Base-by-base conservation (phyloP, 2,797 vertebrate genomes). In the Scomberomorus guttatus region DNA sequence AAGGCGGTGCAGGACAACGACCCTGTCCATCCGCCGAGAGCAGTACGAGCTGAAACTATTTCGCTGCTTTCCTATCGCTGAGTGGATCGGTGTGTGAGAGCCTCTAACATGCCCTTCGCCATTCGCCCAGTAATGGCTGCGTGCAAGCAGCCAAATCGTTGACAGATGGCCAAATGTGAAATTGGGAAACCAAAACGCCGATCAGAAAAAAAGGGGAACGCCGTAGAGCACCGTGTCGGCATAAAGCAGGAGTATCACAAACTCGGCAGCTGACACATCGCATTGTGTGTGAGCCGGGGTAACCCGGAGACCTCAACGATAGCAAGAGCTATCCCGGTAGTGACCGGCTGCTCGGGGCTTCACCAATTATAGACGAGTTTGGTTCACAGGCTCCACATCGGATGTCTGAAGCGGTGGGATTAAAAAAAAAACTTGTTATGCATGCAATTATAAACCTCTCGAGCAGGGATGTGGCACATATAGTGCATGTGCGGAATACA, bases 251-350 rank as follows among this genome's bases (percentile, higher is more conserved):
- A 85, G 80, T 75, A 60, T 63, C 75, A 89, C 77, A 78, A 88
- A 91, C 90, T 91, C 75, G 82, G 73, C 88, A 88, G 89, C 88
- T 91, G 90, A 92, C 93, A 92, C 90, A 89, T 90, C 86, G 89
- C 90, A 90, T 92, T 91, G 92, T 91, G 87, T 92, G 86, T 89
- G 89, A 86, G 87, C 83, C 72, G 87, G 87, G 90, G 87, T 73
- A 79, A 91, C 92, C 91, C 85, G 88, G 87, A 89, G 92, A 93
- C 92, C 92, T 89, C 86, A 80, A 79, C 89, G 81, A 85, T 90
- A 90, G 80, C 84, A 70, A 34, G 80, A 89, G 89, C 89, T 79
- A 92, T 91, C 90, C 93, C 92, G 90, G 90, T 82, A 86, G 86
- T 87, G 89, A 87, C 92, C 92, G 91, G 85, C 90, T 71, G 83